Evolutionary conservation across 2,888 invertebrate species (phyloP), one percentile per base, ranked within the genome.

Genomic region (Microctonus aethiopoides): DNA sequence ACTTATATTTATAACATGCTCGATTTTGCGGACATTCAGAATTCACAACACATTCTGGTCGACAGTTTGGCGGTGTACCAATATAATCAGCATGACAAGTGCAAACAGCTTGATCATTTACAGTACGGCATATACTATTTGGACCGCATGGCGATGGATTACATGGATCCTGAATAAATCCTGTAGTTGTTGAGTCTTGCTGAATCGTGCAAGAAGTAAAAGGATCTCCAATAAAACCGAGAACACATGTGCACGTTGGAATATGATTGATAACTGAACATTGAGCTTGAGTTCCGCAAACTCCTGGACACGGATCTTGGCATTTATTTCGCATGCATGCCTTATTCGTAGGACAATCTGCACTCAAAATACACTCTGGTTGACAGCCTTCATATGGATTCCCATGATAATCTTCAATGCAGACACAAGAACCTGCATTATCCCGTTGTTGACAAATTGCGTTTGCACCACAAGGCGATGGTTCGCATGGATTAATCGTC

Each of bases 361-460:
- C 92, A 84, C 94, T 95, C 1, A 95, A 89, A 39, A 95, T 92
- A 84, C 96, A 96, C 88, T 96, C 95, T 1, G 95, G 95, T 75
- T 94, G 90, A 81, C 96, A 95, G 54, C 93, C 93, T 85, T 94
- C 93, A 79, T 95, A 95, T 3, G 95, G 95, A 87, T 95, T 95
- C 67, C 95, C 95, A 82, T 91, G 91, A 82, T 94, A 94, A 77
- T 94, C 94, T 79, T 92, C 90, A 73, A 94, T 90, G 80, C 95
- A 96, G 51, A 91, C 91, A 82, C 95, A 95, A 65, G 94, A 91
- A 24, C 94, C 95, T 32, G 92, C 94, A 41, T 92, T 93, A 78
- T 94, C 93, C 73, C 92, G 89, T 84, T 93, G 91, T 79, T 89
- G 91, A 86, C 95, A 93, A 81, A 94, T 87, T 1, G 96, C 95